Percentiles rank a stretch among this genome's conserved stretches.
These are phyloP conservation scores for Acromyrmex charruanus DNA, from an alignment of 1,140 invertebrate species.

Conservation along the genomic window DNA sequence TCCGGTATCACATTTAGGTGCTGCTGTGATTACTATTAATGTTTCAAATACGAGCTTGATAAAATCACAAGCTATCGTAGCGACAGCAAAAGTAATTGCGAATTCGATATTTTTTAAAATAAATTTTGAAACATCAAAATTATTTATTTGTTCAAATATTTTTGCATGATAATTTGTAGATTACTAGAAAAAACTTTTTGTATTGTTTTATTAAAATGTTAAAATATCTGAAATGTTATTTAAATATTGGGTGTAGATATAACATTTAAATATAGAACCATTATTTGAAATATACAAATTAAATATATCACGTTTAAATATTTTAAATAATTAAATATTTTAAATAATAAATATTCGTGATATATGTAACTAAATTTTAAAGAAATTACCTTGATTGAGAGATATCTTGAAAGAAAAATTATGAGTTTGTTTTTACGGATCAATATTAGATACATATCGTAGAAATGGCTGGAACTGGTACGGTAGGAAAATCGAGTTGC, in stretches of 20 bases:
- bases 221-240: too few species aligned
- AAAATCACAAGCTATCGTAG: slow-evolving; percentile 63
- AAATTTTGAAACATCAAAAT: too few species aligned
- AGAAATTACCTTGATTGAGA: neutral
- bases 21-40: slow-evolving; percentile 69
- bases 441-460: slow-evolving; percentile 72
- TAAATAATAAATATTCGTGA: too few species aligned
- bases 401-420: slow-evolving; percentile 6
- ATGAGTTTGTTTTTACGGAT: neutral
- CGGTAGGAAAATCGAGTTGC: slow-evolving; percentile 47
- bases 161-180: too few species aligned
- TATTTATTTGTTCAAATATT: too few species aligned
- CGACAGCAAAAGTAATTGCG: slow-evolving; percentile 63
- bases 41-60: slow-evolving; percentile 66
- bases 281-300: too few species aligned
- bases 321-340: too few species aligned
- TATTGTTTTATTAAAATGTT: too few species aligned
- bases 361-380: neutral
- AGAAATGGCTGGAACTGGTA: slow-evolving; percentile 73
- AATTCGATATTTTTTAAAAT: neutral
- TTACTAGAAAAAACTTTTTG: too few species aligned
- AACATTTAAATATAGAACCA: too few species aligned
- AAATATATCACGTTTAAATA: too few species aligned
- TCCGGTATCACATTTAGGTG: slow-evolving; percentile 65
- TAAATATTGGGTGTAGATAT: too few species aligned